Evolutionary conservation across 2,797 vertebrate species (phyloP).

Genomic region (Oreochromis grahami): DNA sequence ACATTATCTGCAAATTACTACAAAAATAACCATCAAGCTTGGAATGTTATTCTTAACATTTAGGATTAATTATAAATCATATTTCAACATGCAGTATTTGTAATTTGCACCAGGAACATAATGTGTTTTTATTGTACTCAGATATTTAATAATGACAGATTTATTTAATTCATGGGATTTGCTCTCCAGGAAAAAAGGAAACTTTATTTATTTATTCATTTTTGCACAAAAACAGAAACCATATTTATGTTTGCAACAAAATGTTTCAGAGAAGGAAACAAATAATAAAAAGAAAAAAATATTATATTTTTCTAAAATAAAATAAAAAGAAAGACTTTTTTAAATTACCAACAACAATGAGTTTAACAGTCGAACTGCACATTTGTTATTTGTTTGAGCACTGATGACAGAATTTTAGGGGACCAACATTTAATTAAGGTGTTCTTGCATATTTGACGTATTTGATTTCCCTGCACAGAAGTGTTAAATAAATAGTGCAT

Average conservation of each 20-base stretch:
- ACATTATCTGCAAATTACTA: neutral
- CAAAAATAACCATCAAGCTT: neutral
- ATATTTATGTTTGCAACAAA: neutral
- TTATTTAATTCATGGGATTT: neutral
- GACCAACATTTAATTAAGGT: neutral
- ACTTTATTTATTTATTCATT: neutral
- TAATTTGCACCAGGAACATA: neutral
- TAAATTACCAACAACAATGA: neutral
- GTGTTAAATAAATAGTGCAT: neutral
- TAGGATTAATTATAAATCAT: neutral
- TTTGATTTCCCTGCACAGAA: neutral
- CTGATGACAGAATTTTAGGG: neutral
- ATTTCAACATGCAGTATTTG: neutral
- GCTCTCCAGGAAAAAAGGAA: rapidly evolving
- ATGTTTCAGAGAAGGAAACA: neutral
- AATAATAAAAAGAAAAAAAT: neutral
- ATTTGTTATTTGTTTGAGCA: neutral
- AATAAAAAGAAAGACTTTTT: neutral
- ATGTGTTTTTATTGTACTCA: neutral
- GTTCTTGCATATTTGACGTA: neutral
- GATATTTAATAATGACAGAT: neutral
- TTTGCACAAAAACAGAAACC: neutral
- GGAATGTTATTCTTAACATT: neutral
- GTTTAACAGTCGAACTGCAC: neutral
- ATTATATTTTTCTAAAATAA: neutral